Evolutionary conservation across 2,888 invertebrate species (phyloP).

Genomic region (Acleris holmiana): DNA sequence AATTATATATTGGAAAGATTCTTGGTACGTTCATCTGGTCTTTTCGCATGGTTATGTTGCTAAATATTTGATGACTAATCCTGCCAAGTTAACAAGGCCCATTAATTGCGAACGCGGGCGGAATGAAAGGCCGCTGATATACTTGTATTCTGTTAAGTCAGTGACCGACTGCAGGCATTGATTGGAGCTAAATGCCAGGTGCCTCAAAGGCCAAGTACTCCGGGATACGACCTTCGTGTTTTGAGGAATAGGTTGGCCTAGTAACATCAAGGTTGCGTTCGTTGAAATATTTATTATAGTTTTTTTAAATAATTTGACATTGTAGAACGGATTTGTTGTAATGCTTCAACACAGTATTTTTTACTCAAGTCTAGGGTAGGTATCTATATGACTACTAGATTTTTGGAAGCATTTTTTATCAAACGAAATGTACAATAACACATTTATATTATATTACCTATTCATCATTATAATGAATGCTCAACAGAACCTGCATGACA

Average conservation of each 20-base stretch:
- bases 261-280: conserved; percentile 17
- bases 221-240: conserved; percentile 6
- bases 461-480: too few relatives aligned
- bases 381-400: too few relatives aligned
- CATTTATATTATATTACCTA: too few relatives aligned
- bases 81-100: conserved; percentile 50
- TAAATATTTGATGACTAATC: conserved; percentile 49
- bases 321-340: too few relatives aligned
- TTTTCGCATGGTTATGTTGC: conserved; percentile 21
- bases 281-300: conserved; percentile 16
- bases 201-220: conserved; percentile 27
- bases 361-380: too few relatives aligned
- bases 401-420: too few relatives aligned
- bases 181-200: conserved; percentile 29
- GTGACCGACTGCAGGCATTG: conserved; percentile 43
- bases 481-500: too few relatives aligned
- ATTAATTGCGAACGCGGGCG: conserved; percentile 47
- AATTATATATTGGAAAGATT: neutral
- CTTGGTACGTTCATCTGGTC: neutral
- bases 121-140: conserved; percentile 48
- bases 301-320: too few relatives aligned
- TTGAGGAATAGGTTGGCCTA: conserved; percentile 1
- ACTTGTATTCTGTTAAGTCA: conserved; percentile 41
- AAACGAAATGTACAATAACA: too few relatives aligned
- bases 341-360: too few relatives aligned